Percentiles rank a stretch among this genome's conserved stretches.
Conservation (phyloP, 2,888 invertebrate genomes). For the Tetanocera ferruginea region DNA sequence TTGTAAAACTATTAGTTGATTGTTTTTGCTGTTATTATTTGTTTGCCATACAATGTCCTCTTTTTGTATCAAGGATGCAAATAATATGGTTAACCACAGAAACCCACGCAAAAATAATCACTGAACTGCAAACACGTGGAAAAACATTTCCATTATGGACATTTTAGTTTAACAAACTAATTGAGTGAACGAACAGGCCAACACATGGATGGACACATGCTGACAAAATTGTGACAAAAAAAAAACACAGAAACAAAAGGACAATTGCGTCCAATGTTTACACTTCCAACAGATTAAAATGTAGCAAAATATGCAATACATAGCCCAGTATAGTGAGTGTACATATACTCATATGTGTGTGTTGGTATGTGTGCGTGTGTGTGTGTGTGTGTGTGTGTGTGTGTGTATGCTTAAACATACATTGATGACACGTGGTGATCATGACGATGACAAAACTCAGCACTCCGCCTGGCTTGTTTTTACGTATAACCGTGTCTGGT, state of each 20-base stretch:
- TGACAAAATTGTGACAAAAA: background rate
- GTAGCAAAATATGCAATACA: conserved; percentile 43
- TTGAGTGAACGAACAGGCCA: background rate
- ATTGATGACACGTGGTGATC: background rate
- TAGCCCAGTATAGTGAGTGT: background rate
- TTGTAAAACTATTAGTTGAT: background rate
- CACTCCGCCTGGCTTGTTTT: background rate
- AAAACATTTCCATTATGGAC: conserved; percentile 65
- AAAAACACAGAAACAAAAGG: background rate
- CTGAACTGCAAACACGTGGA: conserved; percentile 54
- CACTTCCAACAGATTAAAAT: conserved; percentile 40
- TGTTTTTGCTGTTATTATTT: background rate
- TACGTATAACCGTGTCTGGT: background rate
- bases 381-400: background rate
- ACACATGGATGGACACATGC: background rate
- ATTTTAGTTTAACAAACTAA: conserved; percentile 46
- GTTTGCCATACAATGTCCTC: background rate
- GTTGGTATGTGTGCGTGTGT: background rate
- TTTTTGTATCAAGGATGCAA: conserved; percentile 20
- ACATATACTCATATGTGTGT: background rate
- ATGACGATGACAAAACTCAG: background rate
- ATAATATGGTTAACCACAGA: conserved; percentile 53
- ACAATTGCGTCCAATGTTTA: conserved; percentile 28
- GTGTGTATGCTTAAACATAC: background rate
- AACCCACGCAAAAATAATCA: conserved; percentile 55